A percentile compares a stretch with the other conserved stretches of the same genome.
phyloP scores from a whole-genome alignment of 1,140 invertebrate genomes.

The Diachasma alloeum region DNA sequence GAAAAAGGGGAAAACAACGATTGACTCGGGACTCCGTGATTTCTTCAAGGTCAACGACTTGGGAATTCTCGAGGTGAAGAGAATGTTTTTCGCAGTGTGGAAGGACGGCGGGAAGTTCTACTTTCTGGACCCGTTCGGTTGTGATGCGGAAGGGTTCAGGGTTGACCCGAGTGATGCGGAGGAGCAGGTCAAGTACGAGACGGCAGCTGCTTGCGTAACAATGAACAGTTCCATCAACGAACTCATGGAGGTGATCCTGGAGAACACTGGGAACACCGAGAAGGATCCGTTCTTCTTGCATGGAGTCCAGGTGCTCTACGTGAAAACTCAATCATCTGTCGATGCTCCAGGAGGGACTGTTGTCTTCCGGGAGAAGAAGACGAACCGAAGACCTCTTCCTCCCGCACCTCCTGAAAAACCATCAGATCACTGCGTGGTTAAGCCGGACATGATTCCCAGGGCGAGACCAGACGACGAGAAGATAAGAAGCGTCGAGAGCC shows the following conservation, averaged over 20 bases:
- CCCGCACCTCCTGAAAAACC: neutral
- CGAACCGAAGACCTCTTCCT: conserved; percentile 43
- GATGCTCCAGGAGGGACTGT: conserved; percentile 42
- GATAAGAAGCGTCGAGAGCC: conserved; percentile 27
- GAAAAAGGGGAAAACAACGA: conserved; percentile 40
- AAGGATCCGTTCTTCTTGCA: conserved; percentile 56
- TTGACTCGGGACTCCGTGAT: conserved; percentile 42
- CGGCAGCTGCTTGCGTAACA: conserved; percentile 44
- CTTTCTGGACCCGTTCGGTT: conserved; percentile 56
- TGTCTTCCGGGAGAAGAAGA: conserved; percentile 52
- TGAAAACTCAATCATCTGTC: conserved; percentile 42
- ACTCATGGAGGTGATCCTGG: conserved; percentile 47
- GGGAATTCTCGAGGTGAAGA: conserved; percentile 55
- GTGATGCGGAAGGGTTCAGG: conserved; percentile 52
- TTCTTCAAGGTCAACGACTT: conserved; percentile 43
- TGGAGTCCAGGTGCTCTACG: conserved; percentile 49
- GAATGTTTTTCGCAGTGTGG: conserved; percentile 56
- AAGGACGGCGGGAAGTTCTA: conserved; percentile 53
- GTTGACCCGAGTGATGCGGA: conserved; percentile 32
- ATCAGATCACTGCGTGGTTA: conserved; percentile 17
- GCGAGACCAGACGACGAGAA: conserved; percentile 29
- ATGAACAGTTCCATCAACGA: conserved; percentile 57
- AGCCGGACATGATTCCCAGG: conserved; percentile 38
- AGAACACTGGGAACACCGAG: conserved; percentile 50
- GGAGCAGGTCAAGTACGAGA: conserved; percentile 33